phyloP scores from a whole-genome alignment of 2,797 vertebrate genomes.

The Myripristis murdjan region DNA sequence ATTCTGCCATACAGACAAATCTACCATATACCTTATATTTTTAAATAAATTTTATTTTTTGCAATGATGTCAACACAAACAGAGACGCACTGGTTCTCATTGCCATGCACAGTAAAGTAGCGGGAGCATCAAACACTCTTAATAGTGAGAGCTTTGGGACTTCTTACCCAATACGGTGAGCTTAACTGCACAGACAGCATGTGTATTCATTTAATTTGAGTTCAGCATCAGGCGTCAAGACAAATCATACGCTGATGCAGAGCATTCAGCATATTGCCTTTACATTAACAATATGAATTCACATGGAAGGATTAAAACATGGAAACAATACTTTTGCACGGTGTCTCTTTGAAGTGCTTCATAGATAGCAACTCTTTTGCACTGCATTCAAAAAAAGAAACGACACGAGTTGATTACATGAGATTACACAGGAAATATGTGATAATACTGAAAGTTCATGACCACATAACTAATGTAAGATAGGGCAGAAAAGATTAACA shows the following conservation, averaged over 20 bases:
- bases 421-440: slow-evolving; percentile 33
- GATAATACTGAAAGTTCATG: slow-evolving; percentile 24
- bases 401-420: slow-evolving; percentile 23
- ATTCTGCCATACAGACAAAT: slow-evolving; percentile 54
- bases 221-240: slow-evolving; percentile 72
- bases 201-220: slow-evolving; percentile 72
- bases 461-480: slow-evolving; percentile 18
- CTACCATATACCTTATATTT: slow-evolving; percentile 21
- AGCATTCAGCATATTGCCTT: slow-evolving; percentile 35
- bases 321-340: not conserved
- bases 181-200: slow-evolving; percentile 69
- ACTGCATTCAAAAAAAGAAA: slow-evolving; percentile 13
- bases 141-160: slow-evolving; percentile 65
- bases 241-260: slow-evolving; percentile 49
- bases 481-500: slow-evolving; percentile 3
- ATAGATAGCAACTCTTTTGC: not conserved
- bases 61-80: slow-evolving; percentile 37
- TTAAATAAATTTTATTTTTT: slow-evolving; percentile 8
- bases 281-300: slow-evolving; percentile 31
- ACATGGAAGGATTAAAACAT: not conserved
- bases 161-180: slow-evolving; percentile 63
- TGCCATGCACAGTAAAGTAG: slow-evolving; percentile 46
- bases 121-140: slow-evolving; percentile 38
- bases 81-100: not conserved
- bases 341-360: not conserved